phyloP scores from a whole-genome alignment of 2,113 vertebrate species.

The Anhinga rufa region DNA sequence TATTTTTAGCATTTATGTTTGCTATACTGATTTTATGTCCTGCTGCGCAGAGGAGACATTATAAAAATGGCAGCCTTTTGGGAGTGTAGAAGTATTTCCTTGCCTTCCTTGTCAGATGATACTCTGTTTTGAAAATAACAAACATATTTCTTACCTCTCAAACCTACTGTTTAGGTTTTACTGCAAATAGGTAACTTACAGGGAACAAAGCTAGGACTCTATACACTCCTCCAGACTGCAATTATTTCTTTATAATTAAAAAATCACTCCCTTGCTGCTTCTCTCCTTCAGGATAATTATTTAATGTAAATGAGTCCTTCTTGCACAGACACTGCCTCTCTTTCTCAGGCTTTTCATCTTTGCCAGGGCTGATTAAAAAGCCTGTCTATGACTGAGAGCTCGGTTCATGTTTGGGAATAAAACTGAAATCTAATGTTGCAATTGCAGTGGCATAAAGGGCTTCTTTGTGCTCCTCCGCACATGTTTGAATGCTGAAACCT shows the following conservation, averaged over 20 bases:
- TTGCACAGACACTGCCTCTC: slow-evolving; percentile 61
- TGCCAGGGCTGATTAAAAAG: slow-evolving; percentile 65
- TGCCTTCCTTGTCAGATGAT: neutral
- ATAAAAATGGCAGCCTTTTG: neutral
- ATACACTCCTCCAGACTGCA: slow-evolving; percentile 5
- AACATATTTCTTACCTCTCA: neutral
- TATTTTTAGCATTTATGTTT: slow-evolving; percentile 44
- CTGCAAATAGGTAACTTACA: neutral
- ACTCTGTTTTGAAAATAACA: neutral
- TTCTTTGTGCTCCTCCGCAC: slow-evolving; percentile 61
- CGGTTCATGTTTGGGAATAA: slow-evolving; percentile 54
- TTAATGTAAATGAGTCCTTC: slow-evolving; percentile 66
- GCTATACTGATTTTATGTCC: neutral
- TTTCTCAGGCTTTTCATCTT: slow-evolving; percentile 64
- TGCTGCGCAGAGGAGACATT: neutral
- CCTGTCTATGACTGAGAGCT: slow-evolving; percentile 47
- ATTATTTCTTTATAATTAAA: slow-evolving; percentile 63
- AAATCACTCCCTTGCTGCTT: slow-evolving; percentile 39
- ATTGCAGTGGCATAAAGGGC: slow-evolving; percentile 59
- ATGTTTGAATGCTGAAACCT: slow-evolving; percentile 35
- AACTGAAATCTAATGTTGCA: slow-evolving; percentile 66
- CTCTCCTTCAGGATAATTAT: slow-evolving; percentile 62
- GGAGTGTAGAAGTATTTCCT: neutral
- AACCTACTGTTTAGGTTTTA: neutral
- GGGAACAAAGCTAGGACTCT: slow-evolving; percentile 29